Conservation (phyloP, 2,113 vertebrate species). For the Dinomys branickii region DNA sequence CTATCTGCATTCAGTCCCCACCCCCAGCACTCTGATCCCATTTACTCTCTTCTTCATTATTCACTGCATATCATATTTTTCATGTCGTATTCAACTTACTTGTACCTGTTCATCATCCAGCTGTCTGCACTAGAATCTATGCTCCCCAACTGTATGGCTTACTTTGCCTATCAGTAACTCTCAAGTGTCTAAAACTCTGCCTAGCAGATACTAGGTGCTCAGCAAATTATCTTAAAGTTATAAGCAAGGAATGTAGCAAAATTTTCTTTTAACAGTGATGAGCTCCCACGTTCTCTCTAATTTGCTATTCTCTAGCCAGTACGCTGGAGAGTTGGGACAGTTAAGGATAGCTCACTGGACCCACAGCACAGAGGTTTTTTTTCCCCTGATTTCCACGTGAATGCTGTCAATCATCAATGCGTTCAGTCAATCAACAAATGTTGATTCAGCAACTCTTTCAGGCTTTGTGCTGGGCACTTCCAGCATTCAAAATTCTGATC, state of each 20-base stretch:
- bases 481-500: constrained; percentile 4
- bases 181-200: background rate
- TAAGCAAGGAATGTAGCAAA: constrained; percentile 21
- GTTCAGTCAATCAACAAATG: background rate
- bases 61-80: background rate
- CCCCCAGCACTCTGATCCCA: background rate
- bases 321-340: background rate
- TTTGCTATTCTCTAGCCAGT: background rate
- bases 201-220: background rate
- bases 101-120: background rate
- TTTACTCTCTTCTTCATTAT: background rate
- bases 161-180: background rate
- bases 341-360: background rate
- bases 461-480: background rate
- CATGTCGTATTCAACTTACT: background rate
- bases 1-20: background rate
- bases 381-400: background rate
- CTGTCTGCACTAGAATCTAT: background rate
- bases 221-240: background rate
- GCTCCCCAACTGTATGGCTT: background rate
- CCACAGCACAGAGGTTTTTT: background rate
- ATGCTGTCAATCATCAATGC: background rate
- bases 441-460: background rate
- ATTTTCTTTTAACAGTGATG: background rate
- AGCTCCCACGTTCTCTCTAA: background rate